Base-by-base conservation (phyloP, 1,140 invertebrate genomes). In the Solenopsis fugax region DNA sequence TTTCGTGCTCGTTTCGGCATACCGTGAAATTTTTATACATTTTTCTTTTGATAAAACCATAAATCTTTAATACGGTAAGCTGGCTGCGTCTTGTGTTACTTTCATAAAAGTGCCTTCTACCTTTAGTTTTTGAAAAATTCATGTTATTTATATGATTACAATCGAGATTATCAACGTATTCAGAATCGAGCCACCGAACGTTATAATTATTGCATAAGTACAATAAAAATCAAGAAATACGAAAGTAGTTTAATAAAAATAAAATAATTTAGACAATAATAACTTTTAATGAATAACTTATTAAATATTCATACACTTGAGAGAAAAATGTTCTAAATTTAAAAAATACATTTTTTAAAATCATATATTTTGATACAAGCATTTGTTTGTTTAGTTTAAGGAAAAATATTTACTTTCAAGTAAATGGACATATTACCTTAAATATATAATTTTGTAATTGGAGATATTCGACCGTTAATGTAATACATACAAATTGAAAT, bases 1-100 rank as follows among this genome's bases (percentile, higher is more conserved):
- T 80, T 52, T 69, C 13, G n/a, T 6, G 41, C 58, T 52, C 67
- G 54, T 58, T 37, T 18, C 62, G 48, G 45, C 3, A 54, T 24
- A 41, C 69, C n/a, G 62, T n/a, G 5, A 13, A 21, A 21, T 80
- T 67, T 52, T 67, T 29, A 29, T 29, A 41, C 10, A 41, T 80
- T 69, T 80, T 52, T 50, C 48, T 69, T 64, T 24, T 24, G 4
- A 69, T 41, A 16, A 34, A 80, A 37, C 1, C 60, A 10, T 81
- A 71, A 81, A 71, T 37, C n/a, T 54, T 71, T 67, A 69, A 69
- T 52, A 4, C 4, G 16, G 18, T 21, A 41, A 37, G 69, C 10
- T 7, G 48, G 13, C 34, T 56, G 2, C 4, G 37, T 45, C 34
- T 56, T 81, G 54, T 24, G 12, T 41, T 52, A 69, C 0, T 65